Evolutionary conservation across 35 echinoderm and acorn worm species (phyloP), one percentile per base, ranked within the genome.

Genomic region (Ophiothrix spiculata): DNA sequence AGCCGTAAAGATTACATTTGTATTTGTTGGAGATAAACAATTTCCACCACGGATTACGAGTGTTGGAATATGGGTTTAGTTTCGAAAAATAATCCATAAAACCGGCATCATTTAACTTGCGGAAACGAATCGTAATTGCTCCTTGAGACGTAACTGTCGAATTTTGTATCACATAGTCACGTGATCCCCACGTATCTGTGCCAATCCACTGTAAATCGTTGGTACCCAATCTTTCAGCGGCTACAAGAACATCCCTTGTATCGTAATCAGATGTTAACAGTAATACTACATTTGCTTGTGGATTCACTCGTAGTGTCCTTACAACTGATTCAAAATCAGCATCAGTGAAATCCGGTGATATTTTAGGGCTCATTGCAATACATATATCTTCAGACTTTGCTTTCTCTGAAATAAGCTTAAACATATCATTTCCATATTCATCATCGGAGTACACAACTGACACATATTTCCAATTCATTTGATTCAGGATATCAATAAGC

Each of bases 191-290:
- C 0, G 95, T 89, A 33, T 98, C 91, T 1, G 84, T 81, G 35
- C 95, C 95, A 31, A 98, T 56, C 95, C 95, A 98, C 69, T 94
- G 95, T 15, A 98, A 81, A 41, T 93, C 83, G 12, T 31, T 88
- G n/a, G 91, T 86, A 31, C 38, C 74, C 21, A 80, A 83, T 19
- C 3, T 40, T 40, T 98, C 91, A 35, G 91, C 91, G 38, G 95
- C 91, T 3, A 89, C 77, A 4, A 98, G 75, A 28, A 98, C 32
- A 35, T 77, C 45, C 46, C 82, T 85, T 8, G 95, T 87, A 33
- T 98, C 79, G 19, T 88, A 45, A 46, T 88, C 91, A 35, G 91
- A 93, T 16, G 95, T 98, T 64, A 98, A 39, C 1, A 98, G 83
- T 15, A 98, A 16, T 12, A 88, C 95, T 1, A 91, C 83, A 69